Evolutionary conservation across 2,888 invertebrate genomes (phyloP), one percentile per base, ranked within the genome.

Genomic region (Unio delphinus): DNA sequence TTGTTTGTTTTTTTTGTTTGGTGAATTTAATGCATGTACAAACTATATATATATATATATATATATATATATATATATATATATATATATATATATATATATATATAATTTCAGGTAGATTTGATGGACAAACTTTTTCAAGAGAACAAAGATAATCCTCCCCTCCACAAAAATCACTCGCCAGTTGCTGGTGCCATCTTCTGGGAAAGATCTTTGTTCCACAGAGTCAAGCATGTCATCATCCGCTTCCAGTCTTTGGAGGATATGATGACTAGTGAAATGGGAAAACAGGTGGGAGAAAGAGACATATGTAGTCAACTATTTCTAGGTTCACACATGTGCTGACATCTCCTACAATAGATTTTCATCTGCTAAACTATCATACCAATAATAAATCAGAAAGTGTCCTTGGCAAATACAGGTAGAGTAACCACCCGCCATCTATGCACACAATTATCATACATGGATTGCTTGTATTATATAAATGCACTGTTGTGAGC

Each of bases 111-210:
- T 7, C 67, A 88, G 95, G 61, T 95, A 94, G 86, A 92, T 92
- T 78, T 93, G 45, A 87, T 90, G 85, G 88, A 89, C 72, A 76
- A 79, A 54, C 74, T 89, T 58, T 90, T 90, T 70, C 78, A 87
- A 74, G 81, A 86, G 20, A 81, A 86, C 67, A 85, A 87, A 61
- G 88, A 89, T 4, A 80, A 92, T 75, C 95, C 95, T 0, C 94
- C 95, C 0, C 88, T 95, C 55, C 92, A 94, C 34, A 93, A 94
- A 69, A 93, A 95, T 84, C 94, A 95, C 81, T 95, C 96, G 0
- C 94, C 94, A 0, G 92, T 93, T n/a, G 93, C 95, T 6, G 96
- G 97, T 15, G 92, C 95, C 26, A 95, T 97, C 75, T 94, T 93
- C 88, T 97, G 97, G 97, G 94, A 94, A 20, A 92, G 95, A 61